These are phyloP conservation scores for Colius striatus DNA, from an alignment of 2,113 vertebrate species.

Conservation along the genomic window DNA sequence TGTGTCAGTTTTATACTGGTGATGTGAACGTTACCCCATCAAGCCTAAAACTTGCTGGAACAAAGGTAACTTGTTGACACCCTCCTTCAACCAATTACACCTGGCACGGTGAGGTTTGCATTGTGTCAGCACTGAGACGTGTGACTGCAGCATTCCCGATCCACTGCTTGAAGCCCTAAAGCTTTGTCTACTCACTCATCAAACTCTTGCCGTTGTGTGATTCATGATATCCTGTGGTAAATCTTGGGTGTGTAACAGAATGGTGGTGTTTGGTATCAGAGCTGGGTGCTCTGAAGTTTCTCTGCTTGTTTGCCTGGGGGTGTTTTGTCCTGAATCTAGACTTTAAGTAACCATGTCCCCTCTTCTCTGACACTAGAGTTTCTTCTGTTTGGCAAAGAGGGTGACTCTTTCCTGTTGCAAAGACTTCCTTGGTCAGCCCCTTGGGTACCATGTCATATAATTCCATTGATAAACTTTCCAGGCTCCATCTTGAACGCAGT, in stretches of 20 bases:
- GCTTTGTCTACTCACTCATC: background rate
- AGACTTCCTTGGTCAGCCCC: background rate
- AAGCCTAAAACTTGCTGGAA: conserved; percentile 8
- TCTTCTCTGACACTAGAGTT: background rate
- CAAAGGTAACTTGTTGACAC: conserved; percentile 7
- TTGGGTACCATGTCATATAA: background rate
- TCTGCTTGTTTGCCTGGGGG: background rate
- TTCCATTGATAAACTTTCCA: conserved; percentile 9
- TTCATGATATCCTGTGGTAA: background rate
- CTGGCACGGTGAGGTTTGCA: background rate
- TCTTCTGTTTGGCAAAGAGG: background rate
- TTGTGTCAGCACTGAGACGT: background rate
- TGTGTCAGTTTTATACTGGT: background rate
- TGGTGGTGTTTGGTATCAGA: background rate
- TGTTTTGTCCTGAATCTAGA: background rate
- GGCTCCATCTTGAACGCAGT: conserved; percentile 1
- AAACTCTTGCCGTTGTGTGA: accelerated
- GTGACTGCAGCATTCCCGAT: background rate
- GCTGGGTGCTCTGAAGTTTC: background rate
- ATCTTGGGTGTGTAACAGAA: background rate
- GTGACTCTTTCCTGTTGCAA: background rate
- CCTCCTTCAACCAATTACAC: background rate
- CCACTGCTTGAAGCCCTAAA: background rate
- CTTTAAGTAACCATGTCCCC: background rate
- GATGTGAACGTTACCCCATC: background rate